Evolutionary conservation across 2,797 vertebrate genomes (phyloP).

Genomic region (Typhlichthys subterraneus): DNA sequence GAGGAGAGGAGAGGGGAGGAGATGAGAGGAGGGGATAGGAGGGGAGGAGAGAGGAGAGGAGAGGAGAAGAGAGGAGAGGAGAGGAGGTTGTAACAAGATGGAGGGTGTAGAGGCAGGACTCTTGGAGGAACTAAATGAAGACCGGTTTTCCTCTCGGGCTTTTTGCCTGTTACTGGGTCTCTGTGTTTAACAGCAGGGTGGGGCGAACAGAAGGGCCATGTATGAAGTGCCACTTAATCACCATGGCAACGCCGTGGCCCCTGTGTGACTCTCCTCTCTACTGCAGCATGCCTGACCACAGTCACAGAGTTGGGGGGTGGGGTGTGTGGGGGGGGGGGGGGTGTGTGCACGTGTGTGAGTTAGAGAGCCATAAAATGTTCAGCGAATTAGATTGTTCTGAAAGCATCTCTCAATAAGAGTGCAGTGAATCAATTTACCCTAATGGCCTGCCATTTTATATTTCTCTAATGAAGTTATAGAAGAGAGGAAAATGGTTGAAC

Average conservation of each 20-base stretch:
- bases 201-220: slow-evolving; percentile 51
- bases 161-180: not conserved
- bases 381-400: slow-evolving; percentile 79
- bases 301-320: slow-evolving; percentile 39
- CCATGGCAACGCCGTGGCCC: slow-evolving; percentile 54
- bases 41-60: slow-evolving; percentile 2
- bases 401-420: slow-evolving; percentile 78
- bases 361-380: slow-evolving; percentile 55
- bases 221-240: slow-evolving; percentile 67
- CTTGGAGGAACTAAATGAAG: no score
- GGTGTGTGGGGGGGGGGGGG: slow-evolving; percentile 16
- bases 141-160: slow-evolving; percentile 25
- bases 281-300: slow-evolving; percentile 45
- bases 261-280: slow-evolving; percentile 41
- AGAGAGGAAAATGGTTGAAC: slow-evolving; percentile 35
- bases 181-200: slow-evolving; percentile 57
- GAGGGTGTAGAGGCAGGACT: slow-evolving; percentile 1
- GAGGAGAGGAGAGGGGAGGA: not conserved
- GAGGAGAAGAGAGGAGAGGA: slow-evolving; percentile 6
- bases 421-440: slow-evolving; percentile 40
- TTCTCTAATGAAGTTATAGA: slow-evolving; percentile 28
- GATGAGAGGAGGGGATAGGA: not conserved
- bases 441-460: slow-evolving; percentile 5
- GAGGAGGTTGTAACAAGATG: slow-evolving; percentile 21
- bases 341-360: slow-evolving; percentile 8